phyloP scores from a whole-genome alignment of 2,113 vertebrate genomes.

The Protobothrops mucrosquamatus region DNA sequence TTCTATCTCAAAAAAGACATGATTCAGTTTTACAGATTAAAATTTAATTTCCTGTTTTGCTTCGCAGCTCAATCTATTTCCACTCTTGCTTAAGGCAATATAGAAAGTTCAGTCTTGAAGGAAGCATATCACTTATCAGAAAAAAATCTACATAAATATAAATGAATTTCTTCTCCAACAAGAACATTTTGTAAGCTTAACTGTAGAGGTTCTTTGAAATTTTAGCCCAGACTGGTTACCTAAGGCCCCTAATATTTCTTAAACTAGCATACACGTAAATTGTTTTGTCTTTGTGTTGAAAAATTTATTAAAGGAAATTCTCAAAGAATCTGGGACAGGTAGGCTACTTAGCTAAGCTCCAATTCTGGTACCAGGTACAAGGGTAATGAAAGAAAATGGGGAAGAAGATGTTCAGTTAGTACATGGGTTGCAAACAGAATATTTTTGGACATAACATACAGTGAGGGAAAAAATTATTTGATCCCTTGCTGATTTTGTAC shows the following conservation, averaged over 20 bases:
- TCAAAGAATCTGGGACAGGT: background rate
- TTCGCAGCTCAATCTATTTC: slow-evolving; percentile 12
- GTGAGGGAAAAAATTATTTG: too few relatives aligned
- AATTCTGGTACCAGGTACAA: background rate
- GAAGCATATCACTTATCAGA: background rate
- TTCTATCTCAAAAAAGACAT: background rate
- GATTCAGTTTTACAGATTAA: slow-evolving; percentile 17
- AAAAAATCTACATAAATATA: background rate
- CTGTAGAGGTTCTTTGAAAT: background rate
- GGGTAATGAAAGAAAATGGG: background rate
- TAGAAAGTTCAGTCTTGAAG: slow-evolving; percentile 8
- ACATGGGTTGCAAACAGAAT: background rate
- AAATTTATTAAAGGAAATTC: background rate
- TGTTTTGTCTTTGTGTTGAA: background rate
- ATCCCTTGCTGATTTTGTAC: too few relatives aligned
- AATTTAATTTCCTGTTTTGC: slow-evolving; percentile 42
- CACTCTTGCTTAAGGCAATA: slow-evolving; percentile 5
- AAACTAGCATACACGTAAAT: background rate
- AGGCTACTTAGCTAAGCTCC: background rate
- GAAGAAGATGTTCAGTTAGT: background rate
- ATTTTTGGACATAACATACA: background rate
- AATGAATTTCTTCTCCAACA: background rate
- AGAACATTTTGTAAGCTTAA: slow-evolving; percentile 31
- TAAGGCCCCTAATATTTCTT: background rate
- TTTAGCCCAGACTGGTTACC: slow-evolving; percentile 12